Conservation (phyloP, 2,113 vertebrate genomes). For the Onychostruthus taczanowskii region DNA sequence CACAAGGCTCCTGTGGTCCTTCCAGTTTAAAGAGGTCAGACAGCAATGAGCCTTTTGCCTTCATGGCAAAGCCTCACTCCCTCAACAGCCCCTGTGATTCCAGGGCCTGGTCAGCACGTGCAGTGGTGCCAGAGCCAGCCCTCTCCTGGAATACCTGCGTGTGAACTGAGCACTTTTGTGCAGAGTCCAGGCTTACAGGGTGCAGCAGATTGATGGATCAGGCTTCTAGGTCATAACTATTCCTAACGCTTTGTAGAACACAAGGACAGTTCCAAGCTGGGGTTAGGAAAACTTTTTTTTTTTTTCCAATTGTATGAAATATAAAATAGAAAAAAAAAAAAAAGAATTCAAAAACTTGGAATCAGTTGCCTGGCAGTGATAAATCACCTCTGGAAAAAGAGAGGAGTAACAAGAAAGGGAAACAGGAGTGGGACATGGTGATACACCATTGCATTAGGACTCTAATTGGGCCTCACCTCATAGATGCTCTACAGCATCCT, state of each 20-base stretch:
- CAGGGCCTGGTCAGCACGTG: neutral
- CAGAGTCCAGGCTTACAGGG: neutral
- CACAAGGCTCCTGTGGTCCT: neutral
- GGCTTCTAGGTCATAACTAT: neutral
- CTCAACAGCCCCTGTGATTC: neutral
- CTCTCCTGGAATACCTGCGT: neutral
- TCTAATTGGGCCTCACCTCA: neutral
- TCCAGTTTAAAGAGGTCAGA: neutral
- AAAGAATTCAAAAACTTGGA: neutral
- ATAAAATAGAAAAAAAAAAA: neutral
- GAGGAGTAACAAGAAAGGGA: neutral
- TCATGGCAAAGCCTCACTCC: neutral
- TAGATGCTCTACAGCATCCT: neutral
- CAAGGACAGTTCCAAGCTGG: neutral
- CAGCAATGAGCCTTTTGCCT: neutral
- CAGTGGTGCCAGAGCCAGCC: neutral
- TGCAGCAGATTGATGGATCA: neutral
- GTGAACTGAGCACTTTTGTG: neutral
- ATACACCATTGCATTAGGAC: neutral
- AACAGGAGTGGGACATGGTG: neutral
- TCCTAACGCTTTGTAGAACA: neutral
- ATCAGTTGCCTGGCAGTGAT: slow-evolving; percentile 29
- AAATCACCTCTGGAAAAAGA: slow-evolving; percentile 7
- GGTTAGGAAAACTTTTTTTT: neutral
- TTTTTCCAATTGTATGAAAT: neutral